Percentiles rank a stretch among this genome's conserved stretches.
Conservation (phyloP, 2,797 vertebrate species). For the Spatula versicolor region DNA sequence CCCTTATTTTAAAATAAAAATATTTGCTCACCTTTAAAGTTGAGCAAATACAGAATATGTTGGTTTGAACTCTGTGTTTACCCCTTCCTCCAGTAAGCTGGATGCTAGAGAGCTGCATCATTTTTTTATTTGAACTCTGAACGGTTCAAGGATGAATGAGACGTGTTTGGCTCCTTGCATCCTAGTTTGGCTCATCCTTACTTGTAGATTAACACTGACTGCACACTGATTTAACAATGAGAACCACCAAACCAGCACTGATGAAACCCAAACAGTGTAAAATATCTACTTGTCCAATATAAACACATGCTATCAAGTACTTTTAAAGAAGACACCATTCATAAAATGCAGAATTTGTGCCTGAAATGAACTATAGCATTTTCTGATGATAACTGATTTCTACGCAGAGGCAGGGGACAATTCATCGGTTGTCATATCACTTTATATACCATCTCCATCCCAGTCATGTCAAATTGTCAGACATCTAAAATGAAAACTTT, state of each 20-base stretch:
- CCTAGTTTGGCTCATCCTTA: neutral
- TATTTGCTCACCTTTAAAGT: neutral
- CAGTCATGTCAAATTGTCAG: neutral
- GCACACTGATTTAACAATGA: neutral
- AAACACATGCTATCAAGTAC: neutral
- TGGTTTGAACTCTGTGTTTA: neutral
- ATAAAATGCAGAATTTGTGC: neutral
- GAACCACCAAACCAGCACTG: neutral
- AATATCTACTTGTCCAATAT: neutral
- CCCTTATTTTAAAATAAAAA: neutral
- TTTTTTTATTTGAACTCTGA: neutral
- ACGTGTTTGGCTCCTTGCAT: neutral
- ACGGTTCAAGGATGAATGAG: neutral
- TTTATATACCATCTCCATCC: neutral
- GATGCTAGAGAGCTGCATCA: neutral
- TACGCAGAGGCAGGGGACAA: neutral
- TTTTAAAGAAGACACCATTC: neutral
- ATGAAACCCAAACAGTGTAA: neutral
- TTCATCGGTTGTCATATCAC: neutral
- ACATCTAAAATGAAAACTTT: neutral
- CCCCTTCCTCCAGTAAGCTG: neutral
- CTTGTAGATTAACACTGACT: neutral
- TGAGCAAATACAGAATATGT: neutral
- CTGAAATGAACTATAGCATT: conserved; percentile 15
- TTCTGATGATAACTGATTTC: neutral